Evolutionary conservation across 2,888 invertebrate species (phyloP), one percentile per base, ranked within the genome.

Genomic region (Lingula anatina): DNA sequence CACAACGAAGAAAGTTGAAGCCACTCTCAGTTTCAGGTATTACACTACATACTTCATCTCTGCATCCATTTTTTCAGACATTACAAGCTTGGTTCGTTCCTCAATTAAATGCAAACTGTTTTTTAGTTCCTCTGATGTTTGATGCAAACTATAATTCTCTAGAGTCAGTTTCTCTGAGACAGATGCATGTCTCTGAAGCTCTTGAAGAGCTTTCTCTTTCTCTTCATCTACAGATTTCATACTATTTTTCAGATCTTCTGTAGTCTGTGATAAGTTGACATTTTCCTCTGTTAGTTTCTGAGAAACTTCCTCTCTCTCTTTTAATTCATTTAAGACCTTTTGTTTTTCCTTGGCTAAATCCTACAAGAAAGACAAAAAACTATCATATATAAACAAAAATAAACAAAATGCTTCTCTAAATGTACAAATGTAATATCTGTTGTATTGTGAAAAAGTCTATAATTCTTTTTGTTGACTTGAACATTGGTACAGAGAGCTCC

Each of bases 61-160:
- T 31, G 77, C 74, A 37, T 66, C 63, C n/a, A 70, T 62, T 55
- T 77, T 79, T 49, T 78, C 78, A 0, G 68, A 62, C 38, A 71
- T 56, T 24, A 79, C 58, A 24, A 59, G 54, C 41, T 69, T 62
- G 38, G 75, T 76, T 46, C 77, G 68, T 5, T 68, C 61, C 54
- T 79, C 79, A 44, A 79, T 79, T 37, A 70, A 56, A 31, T 55
- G 43, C 24, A 74, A 61, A 27, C 62, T 60, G 5, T 46, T 43
- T 36, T 57, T 57, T 42, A 77, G 57, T 39, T 68, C 68, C 36
- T 70, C 68, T 20, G 75, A 70, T 3, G 73, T 67, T 25, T 68
- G 62, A 1, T 71, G 69, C 48, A 77, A 53, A 43, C 70, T 70
- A 45, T 71, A 64, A 53, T 76, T 78, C 56, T 78, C 76, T 46